Conservation (phyloP, 2,888 invertebrate species). For the Sceliomorpha sp. region DNA sequence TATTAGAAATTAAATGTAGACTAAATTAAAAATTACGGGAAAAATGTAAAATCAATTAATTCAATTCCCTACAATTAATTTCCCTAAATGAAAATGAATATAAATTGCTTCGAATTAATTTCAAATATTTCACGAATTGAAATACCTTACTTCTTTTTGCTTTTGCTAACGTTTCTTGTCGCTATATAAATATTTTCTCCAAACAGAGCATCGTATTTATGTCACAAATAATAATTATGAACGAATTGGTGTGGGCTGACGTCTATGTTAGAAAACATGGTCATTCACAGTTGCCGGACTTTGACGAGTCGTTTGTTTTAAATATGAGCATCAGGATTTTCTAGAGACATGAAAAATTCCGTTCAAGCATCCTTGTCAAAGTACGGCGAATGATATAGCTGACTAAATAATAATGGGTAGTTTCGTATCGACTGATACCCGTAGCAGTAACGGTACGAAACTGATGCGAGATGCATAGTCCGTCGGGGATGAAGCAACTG, state of each 20-base stretch:
- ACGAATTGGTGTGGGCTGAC: slow-evolving; percentile 80
- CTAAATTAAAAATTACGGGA: too few species aligned
- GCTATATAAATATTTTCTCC: too few species aligned
- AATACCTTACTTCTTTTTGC: slow-evolving; percentile 3
- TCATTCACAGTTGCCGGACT: slow-evolving; percentile 74
- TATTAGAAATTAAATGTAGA: too few species aligned
- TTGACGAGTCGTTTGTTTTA: slow-evolving; percentile 62
- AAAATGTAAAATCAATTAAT: too few species aligned
- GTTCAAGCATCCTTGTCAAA: slow-evolving; percentile 62
- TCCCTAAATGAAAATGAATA: too few species aligned
- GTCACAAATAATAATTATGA: slow-evolving; percentile 72
- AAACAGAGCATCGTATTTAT: too few species aligned
- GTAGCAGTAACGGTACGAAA: slow-evolving; percentile 19
- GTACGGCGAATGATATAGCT: slow-evolving; percentile 71
- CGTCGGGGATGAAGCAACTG: slow-evolving; percentile 8
- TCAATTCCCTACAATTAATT: too few species aligned
- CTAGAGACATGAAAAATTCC: slow-evolving; percentile 12
- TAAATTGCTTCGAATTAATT: too few species aligned
- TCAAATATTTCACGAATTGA: neutral
- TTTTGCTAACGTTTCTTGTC: slow-evolving; percentile 63
- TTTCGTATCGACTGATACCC: slow-evolving; percentile 63
- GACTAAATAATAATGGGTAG: slow-evolving; percentile 67
- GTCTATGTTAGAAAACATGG: slow-evolving; percentile 80
- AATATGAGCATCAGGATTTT: slow-evolving; percentile 10
- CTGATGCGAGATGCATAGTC: neutral